phyloP scores from a whole-genome alignment of 2,888 invertebrate species.

The Alloplasta piceator region DNA sequence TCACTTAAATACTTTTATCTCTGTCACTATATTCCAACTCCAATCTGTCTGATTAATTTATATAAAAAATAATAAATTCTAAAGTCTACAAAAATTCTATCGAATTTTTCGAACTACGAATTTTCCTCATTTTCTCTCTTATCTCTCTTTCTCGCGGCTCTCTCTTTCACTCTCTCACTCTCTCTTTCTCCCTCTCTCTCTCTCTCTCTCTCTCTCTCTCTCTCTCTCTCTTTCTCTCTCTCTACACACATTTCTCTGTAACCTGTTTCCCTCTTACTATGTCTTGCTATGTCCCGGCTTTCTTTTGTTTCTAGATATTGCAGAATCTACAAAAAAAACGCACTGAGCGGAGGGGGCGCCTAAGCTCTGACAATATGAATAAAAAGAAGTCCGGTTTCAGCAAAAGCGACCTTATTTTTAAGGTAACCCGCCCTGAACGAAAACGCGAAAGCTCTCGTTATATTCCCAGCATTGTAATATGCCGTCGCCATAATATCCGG shows the following conservation, averaged over 20 bases:
- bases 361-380: constrained; percentile 94
- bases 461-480: constrained; percentile 66
- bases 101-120: constrained; percentile 38
- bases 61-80: too few species aligned
- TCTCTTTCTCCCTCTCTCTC: constrained; percentile 70
- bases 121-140: constrained; percentile 40
- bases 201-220: constrained; percentile 66
- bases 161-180: constrained; percentile 67
- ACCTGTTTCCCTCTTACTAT: constrained; percentile 86
- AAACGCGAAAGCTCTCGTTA: constrained; percentile 78
- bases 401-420: constrained; percentile 99
- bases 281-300: constrained; percentile 89
- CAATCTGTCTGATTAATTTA: constrained; percentile 3
- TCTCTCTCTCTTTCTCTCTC: constrained; percentile 76
- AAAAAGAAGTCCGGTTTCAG: constrained; percentile 96
- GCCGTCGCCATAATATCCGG: constrained; percentile 44
- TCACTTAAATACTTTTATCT: constrained; percentile 33
- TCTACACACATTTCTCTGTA: constrained; percentile 78
- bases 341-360: constrained; percentile 98
- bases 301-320: constrained; percentile 98
- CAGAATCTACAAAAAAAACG: constrained; percentile 99
- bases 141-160: constrained; percentile 43
- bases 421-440: constrained; percentile 92
- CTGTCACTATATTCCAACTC: constrained; percentile 40
- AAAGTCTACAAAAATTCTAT: constrained; percentile 10